phyloP scores from a whole-genome alignment of 1,140 invertebrate species.

The Zaprionus taronus region DNA sequence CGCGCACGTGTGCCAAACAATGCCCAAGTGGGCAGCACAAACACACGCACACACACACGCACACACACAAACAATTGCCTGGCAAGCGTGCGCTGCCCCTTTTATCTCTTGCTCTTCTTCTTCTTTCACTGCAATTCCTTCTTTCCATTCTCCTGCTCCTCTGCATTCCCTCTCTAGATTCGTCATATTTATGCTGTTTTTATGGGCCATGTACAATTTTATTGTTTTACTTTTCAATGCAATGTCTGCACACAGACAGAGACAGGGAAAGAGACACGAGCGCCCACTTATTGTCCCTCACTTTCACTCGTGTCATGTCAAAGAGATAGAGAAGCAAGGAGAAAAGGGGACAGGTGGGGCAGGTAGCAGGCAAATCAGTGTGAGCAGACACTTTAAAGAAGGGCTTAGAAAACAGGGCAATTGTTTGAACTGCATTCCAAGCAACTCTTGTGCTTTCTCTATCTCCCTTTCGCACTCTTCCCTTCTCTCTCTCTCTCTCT shows the following conservation, averaged over 20 bases:
- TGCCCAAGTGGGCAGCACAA: slow-evolving; percentile 61
- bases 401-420: neutral
- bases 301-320: neutral
- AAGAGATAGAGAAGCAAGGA: neutral
- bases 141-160: neutral
- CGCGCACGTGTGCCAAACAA: slow-evolving; percentile 64
- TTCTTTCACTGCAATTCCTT: neutral
- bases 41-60: slow-evolving; percentile 26
- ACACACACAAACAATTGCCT: slow-evolving; percentile 28
- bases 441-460: neutral
- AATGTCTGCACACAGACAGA: slow-evolving; percentile 24
- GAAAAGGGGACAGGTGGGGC: no score
- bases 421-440: neutral
- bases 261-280: neutral
- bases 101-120: neutral
- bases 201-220: slow-evolving; percentile 75
- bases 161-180: slow-evolving; percentile 20
- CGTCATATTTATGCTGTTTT: slow-evolving; percentile 76
- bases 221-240: slow-evolving; percentile 77
- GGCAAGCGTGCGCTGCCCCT: slow-evolving; percentile 48
- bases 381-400: neutral
- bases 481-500: neutral
- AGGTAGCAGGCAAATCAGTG: slow-evolving; percentile 9
- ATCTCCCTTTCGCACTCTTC: neutral
- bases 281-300: neutral